These are phyloP conservation scores for Pseudochirops corinnae DNA, from an alignment of 2,797 vertebrate species.

Conservation along the genomic window DNA sequence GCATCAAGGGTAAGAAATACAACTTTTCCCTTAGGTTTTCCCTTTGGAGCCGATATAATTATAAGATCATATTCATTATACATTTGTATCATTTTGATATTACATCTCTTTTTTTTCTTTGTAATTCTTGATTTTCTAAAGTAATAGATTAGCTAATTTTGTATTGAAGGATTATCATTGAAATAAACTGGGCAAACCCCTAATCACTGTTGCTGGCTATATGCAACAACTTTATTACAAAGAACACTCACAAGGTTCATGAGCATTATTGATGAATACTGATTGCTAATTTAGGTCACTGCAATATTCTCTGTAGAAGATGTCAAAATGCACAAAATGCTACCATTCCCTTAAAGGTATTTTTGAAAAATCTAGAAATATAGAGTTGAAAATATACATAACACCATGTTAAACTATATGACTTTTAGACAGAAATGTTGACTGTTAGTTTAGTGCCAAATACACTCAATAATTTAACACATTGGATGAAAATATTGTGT, in stretches of 20 bases:
- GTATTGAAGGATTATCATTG: neutral
- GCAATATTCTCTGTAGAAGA: neutral
- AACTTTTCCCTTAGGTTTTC: constrained; percentile 9
- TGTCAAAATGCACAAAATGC: neutral
- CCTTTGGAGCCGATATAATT: neutral
- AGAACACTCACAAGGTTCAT: neutral
- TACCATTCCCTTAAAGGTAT: neutral
- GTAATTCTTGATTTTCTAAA: neutral
- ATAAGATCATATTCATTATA: neutral
- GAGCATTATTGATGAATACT: neutral
- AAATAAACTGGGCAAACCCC: neutral
- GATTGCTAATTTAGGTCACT: neutral
- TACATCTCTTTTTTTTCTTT: neutral
- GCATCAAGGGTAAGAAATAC: neutral
- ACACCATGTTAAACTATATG: neutral
- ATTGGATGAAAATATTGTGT: neutral
- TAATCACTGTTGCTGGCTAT: neutral
- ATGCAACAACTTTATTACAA: neutral
- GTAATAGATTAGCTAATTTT: neutral
- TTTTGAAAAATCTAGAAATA: neutral
- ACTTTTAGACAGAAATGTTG: neutral
- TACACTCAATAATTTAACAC: neutral
- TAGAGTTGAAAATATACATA: neutral
- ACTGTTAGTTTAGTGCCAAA: neutral
- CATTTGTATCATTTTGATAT: neutral